Base-by-base conservation (phyloP, 2,888 invertebrate species). In the Drosophila nr. medialis region DNA sequence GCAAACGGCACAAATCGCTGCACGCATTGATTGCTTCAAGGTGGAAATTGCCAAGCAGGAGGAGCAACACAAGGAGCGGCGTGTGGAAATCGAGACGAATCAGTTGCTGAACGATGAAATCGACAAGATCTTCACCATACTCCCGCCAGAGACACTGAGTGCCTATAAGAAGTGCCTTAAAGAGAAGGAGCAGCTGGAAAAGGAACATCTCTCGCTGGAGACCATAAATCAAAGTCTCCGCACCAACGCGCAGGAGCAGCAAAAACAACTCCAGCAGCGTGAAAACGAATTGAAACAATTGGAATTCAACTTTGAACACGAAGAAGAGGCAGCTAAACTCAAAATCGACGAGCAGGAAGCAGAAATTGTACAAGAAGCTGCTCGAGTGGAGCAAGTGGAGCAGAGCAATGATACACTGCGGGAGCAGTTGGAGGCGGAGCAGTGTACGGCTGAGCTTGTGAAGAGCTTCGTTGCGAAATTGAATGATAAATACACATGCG, bases 51-150 rank as follows among this genome's bases (percentile, higher is more conserved):
- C 56, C 4, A 64, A 74, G 29, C 76, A 73, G 65, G 71, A 63
- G 53, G 58, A 79, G 15, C 53, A 70, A 1, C 64, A 79, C 6
- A 79, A 86, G 5, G 81, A 86, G 5, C 83, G 80, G 5, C 75
- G 82, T 13, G 50, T 70, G 1, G 72, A 64, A 30, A 81, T 83
- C 2, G 77, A 72, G 30, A 18, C 18, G 0, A 77, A 77, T 48
- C 62, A 75, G 27, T 36, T 65, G 6, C 40, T 86, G 8, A 68
- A 49, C 4, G 54, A 76, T 4, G 66, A 82, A 2, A 68, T 91
- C 3, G 80, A 82, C 15, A 74, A 79, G 21, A 45, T 74, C 0
- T 32, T 64, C 7, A 76, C 84, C 8, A 67, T 81, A 7, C 30
- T 91, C 10, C 79, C 86, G 0, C 36, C 70, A 0, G 62, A 70